These are phyloP conservation scores for Mizuhopecten yessoensis DNA, from an alignment of 1,140 invertebrate genomes.

Conservation along the genomic window DNA sequence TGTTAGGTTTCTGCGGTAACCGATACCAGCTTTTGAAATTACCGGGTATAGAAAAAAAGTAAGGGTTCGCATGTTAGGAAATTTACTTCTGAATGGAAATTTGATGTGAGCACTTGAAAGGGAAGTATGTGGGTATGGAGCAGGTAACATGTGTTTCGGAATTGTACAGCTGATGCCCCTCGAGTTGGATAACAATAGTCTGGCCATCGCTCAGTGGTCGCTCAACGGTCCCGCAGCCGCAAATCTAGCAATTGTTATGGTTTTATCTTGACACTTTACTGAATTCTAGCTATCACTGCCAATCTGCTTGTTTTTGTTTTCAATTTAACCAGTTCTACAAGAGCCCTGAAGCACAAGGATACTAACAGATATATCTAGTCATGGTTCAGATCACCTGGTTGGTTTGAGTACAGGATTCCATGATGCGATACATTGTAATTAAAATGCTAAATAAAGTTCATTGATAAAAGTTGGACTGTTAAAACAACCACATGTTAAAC, in stretches of 20 bases:
- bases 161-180: not conserved
- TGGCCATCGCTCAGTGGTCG: not conserved
- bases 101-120: not conserved
- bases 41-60: not conserved
- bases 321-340: slow-evolving; percentile 1
- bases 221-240: not conserved
- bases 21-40: not conserved
- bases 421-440: not conserved
- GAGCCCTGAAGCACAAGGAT: not conserved
- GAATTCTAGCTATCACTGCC: not conserved
- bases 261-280: slow-evolving; percentile 21
- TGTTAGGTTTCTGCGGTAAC: not conserved
- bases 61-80: not conserved
- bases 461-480: too few relatives aligned
- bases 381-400: not conserved
- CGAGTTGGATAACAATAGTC: not conserved
- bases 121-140: not conserved
- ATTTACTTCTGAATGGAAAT: not conserved
- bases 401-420: not conserved
- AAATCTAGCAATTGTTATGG: not conserved
- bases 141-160: not conserved
- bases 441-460: too few relatives aligned
- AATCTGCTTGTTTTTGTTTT: slow-evolving; percentile 35
- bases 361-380: not conserved
- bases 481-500: too few relatives aligned